Conservation (phyloP, 2,113 vertebrate species). For the Silurus meridionalis region DNA sequence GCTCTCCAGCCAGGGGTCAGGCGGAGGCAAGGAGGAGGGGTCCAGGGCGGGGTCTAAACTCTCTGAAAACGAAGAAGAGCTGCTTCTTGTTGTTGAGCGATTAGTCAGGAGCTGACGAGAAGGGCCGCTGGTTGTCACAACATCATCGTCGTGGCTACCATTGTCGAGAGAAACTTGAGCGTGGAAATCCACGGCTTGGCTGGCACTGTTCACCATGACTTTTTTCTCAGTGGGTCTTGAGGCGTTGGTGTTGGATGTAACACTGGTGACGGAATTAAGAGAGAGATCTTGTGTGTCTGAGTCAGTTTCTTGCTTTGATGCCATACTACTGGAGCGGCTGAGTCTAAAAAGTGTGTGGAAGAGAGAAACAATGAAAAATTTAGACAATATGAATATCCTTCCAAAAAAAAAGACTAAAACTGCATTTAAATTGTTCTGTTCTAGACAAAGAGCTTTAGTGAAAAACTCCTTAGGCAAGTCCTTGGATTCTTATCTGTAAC, state of each 20-base stretch:
- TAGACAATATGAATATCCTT: neutral
- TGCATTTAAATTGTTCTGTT: neutral
- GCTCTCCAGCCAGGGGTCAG: slow-evolving; percentile 94
- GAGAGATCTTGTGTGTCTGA: slow-evolving; percentile 87
- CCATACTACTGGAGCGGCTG: slow-evolving; percentile 91
- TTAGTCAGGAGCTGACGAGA: slow-evolving; percentile 83
- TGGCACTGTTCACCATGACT: slow-evolving; percentile 74
- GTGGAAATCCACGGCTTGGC: slow-evolving; percentile 83
- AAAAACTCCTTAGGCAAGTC: neutral
- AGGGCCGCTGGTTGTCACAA: slow-evolving; percentile 65
- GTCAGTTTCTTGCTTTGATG: slow-evolving; percentile 92
- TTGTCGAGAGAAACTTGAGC: slow-evolving; percentile 78
- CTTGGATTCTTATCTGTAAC: slow-evolving; percentile 19
- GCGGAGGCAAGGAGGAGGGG: slow-evolving; percentile 92
- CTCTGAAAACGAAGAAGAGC: slow-evolving; percentile 96
- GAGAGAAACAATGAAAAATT: slow-evolving; percentile 46
- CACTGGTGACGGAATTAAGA: slow-evolving; percentile 78
- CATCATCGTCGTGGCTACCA: slow-evolving; percentile 71
- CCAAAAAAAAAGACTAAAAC: neutral
- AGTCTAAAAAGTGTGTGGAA: slow-evolving; percentile 71
- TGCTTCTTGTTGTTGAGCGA: slow-evolving; percentile 88
- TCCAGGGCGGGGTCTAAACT: slow-evolving; percentile 92
- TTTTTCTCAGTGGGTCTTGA: slow-evolving; percentile 85
- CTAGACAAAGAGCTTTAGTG: neutral
- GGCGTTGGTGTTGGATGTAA: slow-evolving; percentile 65